Base-by-base conservation (phyloP, 2,113 vertebrate genomes). In the Sylvia atricapilla region DNA sequence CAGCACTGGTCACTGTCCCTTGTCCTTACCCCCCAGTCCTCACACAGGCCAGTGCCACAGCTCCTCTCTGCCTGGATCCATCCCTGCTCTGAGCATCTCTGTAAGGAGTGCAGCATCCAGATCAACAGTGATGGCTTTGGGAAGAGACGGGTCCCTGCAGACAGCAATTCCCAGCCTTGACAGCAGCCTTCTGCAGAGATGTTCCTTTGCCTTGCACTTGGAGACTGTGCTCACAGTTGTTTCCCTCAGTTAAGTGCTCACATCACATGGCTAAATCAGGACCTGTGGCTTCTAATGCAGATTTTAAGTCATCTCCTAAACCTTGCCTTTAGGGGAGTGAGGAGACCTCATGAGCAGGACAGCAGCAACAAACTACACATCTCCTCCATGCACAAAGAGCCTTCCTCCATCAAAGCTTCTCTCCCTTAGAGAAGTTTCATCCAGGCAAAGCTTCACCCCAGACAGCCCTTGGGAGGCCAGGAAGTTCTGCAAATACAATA, bases 1-100 rank as follows among this genome's bases (percentile, higher is more conserved):
- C 60, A 82, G 39, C 28, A 15, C 5, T 43, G 27, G 12, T 22
- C 4, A 0, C 12, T 37, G 28, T 39, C 25, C 21, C 35, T 63
- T 46, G 21, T 50, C 31, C 37, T 89, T 37, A 53, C 0, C 13
- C 7, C 2, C 6, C 1, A 2, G 11, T 21, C 31, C 35, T 49
- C 68, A 31, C 9, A 7, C 10, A 6, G 1, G 1, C 18, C 4
- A 1, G 14, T 23, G 22, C 46, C 59, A 62, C 31, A 21, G 47
- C 43, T 81, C 28, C 24, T 66, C 46, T 77, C 37, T 27, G 11
- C 22, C 52, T 58, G 64, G 13, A 53, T 46, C n/a, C 56, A 67
- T 39, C 30, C 11, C 53, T 64, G 9, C 37, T 43, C 16, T 30
- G 56, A 84, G 16, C 47, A 46, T 30, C n/a, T 62, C 76, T 2